These are phyloP conservation scores for Metacarcinus magister DNA, from an alignment of 2,888 invertebrate genomes.

Conservation along the genomic window DNA sequence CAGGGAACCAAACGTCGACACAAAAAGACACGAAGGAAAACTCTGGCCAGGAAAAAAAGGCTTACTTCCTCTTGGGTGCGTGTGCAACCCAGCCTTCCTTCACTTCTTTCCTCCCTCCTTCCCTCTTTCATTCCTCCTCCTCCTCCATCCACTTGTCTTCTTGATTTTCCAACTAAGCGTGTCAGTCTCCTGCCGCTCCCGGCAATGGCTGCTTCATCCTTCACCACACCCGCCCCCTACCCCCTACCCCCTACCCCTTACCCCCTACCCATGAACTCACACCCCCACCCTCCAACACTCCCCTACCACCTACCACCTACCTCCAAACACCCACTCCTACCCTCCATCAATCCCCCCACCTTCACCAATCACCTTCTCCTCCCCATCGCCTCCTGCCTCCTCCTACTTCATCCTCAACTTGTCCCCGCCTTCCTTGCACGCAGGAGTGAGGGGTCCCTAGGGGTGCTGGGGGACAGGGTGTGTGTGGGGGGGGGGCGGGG, in stretches of 20 bases:
- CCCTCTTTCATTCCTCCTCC: neutral
- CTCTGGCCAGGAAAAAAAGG: neutral
- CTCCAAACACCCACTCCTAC: neutral
- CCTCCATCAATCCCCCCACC: too few relatives aligned
- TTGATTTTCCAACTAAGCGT: neutral
- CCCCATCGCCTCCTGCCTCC: neutral
- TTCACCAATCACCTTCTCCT: neutral
- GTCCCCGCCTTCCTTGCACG: neutral
- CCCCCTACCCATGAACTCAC: neutral
- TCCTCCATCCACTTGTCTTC: conserved; percentile 37
- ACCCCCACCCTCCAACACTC: neutral
- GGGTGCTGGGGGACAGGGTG: neutral
- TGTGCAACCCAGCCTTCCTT: neutral
- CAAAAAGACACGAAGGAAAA: neutral
- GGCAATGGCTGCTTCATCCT: neutral
- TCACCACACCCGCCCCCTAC: neutral
- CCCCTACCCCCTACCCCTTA: neutral
- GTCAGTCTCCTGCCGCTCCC: conserved; percentile 40
- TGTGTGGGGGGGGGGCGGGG: neutral
- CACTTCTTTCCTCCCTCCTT: neutral
- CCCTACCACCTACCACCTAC: neutral
- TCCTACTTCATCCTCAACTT: neutral
- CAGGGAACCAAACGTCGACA: neutral
- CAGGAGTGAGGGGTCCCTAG: neutral
- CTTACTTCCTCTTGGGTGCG: neutral